These are phyloP conservation scores for Morpho deidamia DNA, from an alignment of 2,888 invertebrate genomes.

Conservation along the genomic window DNA sequence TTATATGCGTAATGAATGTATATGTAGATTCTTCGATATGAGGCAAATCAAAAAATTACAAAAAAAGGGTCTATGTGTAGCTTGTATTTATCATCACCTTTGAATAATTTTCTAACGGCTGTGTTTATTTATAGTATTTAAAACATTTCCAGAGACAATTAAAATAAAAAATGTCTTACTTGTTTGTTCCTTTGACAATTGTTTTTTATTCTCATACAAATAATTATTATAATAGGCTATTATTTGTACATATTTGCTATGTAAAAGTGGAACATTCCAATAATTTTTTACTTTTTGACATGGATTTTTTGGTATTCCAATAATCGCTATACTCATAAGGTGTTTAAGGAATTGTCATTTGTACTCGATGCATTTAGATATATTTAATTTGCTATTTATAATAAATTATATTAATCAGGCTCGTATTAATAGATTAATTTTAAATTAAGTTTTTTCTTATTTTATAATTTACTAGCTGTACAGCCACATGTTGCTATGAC, in stretches of 20 bases:
- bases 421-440: not conserved
- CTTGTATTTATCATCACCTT: not conserved
- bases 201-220: constrained; percentile 11
- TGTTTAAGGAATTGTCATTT: not conserved
- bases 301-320: too few relatives aligned
- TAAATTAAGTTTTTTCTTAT: too few relatives aligned
- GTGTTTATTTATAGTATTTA: too few relatives aligned
- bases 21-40: constrained; percentile 5
- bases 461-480: too few relatives aligned
- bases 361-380: too few relatives aligned
- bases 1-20: constrained; percentile 8
- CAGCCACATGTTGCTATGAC: too few relatives aligned
- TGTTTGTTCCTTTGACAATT: not conserved
- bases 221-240: not conserved
- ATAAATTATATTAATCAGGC: not conserved
- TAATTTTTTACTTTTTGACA: too few relatives aligned
- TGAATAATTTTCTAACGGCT: too few relatives aligned
- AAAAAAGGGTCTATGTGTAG: constrained; percentile 5
- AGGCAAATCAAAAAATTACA: constrained; percentile 3
- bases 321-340: too few relatives aligned
- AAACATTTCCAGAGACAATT: too few relatives aligned
- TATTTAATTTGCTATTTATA: constrained; percentile 25
- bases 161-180: not conserved
- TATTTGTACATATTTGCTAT: too few relatives aligned
- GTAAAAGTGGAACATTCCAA: too few relatives aligned